phyloP scores from a whole-genome alignment of 2,797 vertebrate species.

The Sebastes hubbsi region DNA sequence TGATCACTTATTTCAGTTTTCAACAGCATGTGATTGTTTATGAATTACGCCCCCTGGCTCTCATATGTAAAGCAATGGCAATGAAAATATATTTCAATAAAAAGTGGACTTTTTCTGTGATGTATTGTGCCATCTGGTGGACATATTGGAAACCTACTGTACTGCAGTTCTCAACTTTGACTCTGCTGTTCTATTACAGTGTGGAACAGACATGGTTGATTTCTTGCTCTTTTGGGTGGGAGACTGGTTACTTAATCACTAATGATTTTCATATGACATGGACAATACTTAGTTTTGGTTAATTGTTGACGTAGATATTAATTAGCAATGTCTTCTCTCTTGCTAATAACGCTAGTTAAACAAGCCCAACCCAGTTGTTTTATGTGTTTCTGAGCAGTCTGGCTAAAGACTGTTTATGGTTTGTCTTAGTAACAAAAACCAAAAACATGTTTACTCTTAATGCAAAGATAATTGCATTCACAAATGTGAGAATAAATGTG shows the following conservation, averaged over 20 bases:
- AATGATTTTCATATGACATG: not conserved
- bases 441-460: not conserved
- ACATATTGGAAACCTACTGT: not conserved
- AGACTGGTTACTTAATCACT: not conserved
- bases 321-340: not conserved
- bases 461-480: not conserved
- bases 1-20: not conserved
- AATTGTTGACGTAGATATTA: not conserved
- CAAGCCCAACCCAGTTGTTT: not conserved
- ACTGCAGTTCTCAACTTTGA: conserved; percentile 2
- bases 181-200: not conserved
- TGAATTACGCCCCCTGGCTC: not conserved
- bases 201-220: not conserved
- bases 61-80: not conserved
- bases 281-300: not conserved
- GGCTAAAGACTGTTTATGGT: not conserved
- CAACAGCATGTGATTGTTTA: not conserved
- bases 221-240: not conserved
- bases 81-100: not conserved
- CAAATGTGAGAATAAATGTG: not conserved
- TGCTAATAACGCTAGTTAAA: not conserved
- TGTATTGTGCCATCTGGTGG: conserved; percentile 49
- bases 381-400: not conserved
- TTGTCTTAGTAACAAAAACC: not conserved
- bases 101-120: not conserved